Conservation (phyloP, 2,797 vertebrate species). For the Hydrolagus colliei region DNA sequence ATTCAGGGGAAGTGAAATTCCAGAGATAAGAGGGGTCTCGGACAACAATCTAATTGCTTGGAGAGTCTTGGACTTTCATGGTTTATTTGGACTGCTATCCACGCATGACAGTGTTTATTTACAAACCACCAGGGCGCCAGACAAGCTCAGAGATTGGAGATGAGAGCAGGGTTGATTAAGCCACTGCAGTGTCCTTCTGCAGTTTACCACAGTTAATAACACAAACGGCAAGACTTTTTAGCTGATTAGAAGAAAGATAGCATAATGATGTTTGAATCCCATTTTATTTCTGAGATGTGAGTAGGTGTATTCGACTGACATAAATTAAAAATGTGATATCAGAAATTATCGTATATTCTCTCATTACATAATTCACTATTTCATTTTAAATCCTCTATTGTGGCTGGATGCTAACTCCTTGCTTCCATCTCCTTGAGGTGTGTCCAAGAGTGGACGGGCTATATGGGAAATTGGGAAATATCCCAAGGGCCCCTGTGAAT, state of each 20-base stretch:
- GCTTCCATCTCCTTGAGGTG: too few relatives aligned
- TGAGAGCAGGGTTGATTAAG: neutral
- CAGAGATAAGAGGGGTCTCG: neutral
- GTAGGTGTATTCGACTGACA: neutral
- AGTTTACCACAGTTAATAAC: neutral
- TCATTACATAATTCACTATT: slow-evolving; percentile 13
- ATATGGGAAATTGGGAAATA: too few relatives aligned
- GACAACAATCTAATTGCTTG: too few relatives aligned
- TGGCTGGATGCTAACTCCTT: neutral
- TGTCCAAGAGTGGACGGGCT: too few relatives aligned
- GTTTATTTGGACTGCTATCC: neutral
- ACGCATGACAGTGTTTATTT: neutral
- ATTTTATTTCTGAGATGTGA: neutral
- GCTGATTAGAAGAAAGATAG: neutral
- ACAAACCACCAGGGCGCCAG: neutral
- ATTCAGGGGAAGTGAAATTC: neutral
- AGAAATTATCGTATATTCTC: slow-evolving; percentile 20
- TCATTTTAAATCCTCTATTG: slow-evolving; percentile 1
- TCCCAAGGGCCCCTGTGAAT: too few relatives aligned
- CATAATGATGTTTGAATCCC: neutral
- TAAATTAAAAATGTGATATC: neutral
- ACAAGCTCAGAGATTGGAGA: neutral
- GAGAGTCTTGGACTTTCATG: neutral
- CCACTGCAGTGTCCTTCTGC: neutral
- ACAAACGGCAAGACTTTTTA: neutral